Evolutionary conservation across 2,797 vertebrate species (phyloP), one percentile per base, ranked within the genome.

Genomic region (Amblyraja radiata): DNA sequence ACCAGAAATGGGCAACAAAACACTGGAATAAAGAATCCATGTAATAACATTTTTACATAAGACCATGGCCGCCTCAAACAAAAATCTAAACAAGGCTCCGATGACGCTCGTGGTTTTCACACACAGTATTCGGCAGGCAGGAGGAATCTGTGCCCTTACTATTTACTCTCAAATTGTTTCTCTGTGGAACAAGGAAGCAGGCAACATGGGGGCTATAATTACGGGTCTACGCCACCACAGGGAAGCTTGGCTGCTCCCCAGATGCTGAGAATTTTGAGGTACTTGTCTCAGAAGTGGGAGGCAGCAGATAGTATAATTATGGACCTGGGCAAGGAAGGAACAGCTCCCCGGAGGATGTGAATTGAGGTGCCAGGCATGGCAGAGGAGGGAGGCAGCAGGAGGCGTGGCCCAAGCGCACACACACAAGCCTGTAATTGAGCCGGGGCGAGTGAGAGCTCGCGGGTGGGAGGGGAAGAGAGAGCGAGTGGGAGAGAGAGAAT

Each of bases 291-390:
- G 84, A 63, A n/a, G 84, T 88, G 84, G 61, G 84, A 88, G 84
- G 84, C n/a, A 36, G 84, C 32, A 36, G 84, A 88, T 65, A 21
- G 63, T 88, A 65, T 88, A 88, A 88, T 88, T 88, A 88, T 21
- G 61, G 61, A 63, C 61, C 61, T 88, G n/a, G 32, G 63, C 36
- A n/a, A 68, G 61, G 61, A 65, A 65, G 61, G 84, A 46, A 88
- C 84, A 88, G 84, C 84, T 88, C n/a, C 84, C 63, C 32, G 84
- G 84, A 68, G n/a, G 84, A 88, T 68, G n/a, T 68, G n/a, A 88
- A 88, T 36, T 68, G 84, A 88, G 84, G n/a, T 65, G 32, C n/a
- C 6, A 68, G n/a, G 61, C 61, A 32, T 7, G 65, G 84, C 84
- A 88, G 84, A 88, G 84, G n/a, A 32, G 84, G 61, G 84, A 88